Percentiles rank a stretch among this genome's conserved stretches.
phyloP scores from a whole-genome alignment of 1,140 invertebrate species.

The Venustaconcha ellipsiformis region DNA sequence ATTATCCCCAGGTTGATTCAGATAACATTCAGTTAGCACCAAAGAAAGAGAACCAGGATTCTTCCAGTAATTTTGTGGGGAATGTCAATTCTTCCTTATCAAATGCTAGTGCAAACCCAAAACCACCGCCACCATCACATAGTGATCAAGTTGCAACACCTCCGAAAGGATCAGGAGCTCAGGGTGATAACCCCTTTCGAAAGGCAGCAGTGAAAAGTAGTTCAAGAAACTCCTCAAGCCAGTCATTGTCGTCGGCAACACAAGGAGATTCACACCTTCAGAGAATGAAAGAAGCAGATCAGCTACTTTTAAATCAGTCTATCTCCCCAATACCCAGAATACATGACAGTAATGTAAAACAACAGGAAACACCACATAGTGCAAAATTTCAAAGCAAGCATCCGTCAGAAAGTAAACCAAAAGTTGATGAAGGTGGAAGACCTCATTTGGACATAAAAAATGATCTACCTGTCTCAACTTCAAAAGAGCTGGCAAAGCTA shows the following conservation, averaged over 20 bases:
- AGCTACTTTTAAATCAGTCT: slow-evolving; percentile 18
- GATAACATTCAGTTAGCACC: not conserved
- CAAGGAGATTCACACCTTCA: slow-evolving; percentile 6
- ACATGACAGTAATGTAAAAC: not conserved
- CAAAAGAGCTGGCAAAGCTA: slow-evolving; percentile 10
- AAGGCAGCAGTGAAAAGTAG: slow-evolving; percentile 18
- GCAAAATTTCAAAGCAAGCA: slow-evolving; percentile 6
- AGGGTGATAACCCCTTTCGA: slow-evolving; percentile 40
- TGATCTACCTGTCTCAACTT: slow-evolving; percentile 16
- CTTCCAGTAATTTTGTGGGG: slow-evolving; percentile 1
- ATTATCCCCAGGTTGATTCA: not conserved
- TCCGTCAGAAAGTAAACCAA: not conserved
- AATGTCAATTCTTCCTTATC: not conserved
- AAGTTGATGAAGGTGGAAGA: slow-evolving; percentile 15
- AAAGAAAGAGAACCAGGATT: slow-evolving; percentile 16
- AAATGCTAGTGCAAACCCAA: not conserved
- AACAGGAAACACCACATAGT: not conserved
- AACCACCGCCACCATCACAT: not conserved
- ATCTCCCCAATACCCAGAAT: slow-evolving; percentile 19
- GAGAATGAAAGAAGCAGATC: slow-evolving; percentile 20
- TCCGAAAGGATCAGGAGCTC: slow-evolving; percentile 6
- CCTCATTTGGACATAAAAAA: slow-evolving; percentile 11
- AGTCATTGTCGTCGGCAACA: not conserved
- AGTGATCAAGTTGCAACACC: slow-evolving; percentile 26
- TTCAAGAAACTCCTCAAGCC: not conserved